Evolutionary conservation across 2,113 vertebrate species (phyloP).

Genomic region (Pelmatolapia mariae): DNA sequence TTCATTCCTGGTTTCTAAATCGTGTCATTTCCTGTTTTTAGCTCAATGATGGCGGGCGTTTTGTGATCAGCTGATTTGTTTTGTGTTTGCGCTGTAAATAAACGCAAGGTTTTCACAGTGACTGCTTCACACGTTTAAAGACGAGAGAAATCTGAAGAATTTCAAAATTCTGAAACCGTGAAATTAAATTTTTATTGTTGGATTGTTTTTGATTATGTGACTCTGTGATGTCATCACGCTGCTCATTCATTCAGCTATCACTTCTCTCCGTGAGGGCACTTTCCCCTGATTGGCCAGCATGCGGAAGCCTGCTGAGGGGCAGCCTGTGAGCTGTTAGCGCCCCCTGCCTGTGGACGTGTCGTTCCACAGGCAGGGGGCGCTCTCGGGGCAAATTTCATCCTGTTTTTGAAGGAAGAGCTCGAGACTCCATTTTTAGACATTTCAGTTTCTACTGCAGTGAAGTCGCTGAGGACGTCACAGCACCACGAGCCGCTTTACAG

Average conservation of each 20-base stretch:
- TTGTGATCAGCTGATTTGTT: not conserved
- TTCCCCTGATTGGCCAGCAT: not conserved
- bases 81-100: not conserved
- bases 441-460: not conserved
- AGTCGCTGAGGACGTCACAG: not conserved
- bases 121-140: not conserved
- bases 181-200: not conserved
- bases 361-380: not conserved
- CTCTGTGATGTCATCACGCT: not conserved
- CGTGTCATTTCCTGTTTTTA: not conserved
- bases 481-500: not conserved
- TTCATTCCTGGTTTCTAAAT: not conserved
- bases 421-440: not conserved
- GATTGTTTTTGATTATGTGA: not conserved
- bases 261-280: not conserved
- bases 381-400: not conserved
- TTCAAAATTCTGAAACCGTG: not conserved
- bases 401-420: not conserved
- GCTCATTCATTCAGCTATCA: not conserved
- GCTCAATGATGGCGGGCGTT: not conserved
- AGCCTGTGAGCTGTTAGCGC: not conserved
- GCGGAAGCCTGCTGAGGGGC: not conserved
- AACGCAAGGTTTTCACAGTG: not conserved
- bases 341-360: not conserved
- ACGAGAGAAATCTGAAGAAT: not conserved